Base-by-base conservation (phyloP, 1,140 invertebrate species). In the Cotesia vestalis region DNA sequence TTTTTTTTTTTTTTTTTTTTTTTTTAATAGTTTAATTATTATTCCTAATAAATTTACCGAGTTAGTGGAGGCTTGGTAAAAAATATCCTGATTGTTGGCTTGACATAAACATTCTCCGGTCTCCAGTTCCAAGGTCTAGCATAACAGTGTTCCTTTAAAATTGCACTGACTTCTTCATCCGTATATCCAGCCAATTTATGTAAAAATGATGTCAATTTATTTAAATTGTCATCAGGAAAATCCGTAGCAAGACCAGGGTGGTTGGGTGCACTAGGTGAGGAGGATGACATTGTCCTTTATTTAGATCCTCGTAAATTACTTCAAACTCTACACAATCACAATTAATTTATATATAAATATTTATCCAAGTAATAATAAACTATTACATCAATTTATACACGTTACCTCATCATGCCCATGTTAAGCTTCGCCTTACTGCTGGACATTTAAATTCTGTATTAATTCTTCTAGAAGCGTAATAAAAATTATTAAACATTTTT, bases 41-140 rank as follows among this genome's bases (percentile, higher is more conserved):
- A 51, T 51, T 9, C 46, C 46, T 4, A n/a, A 51, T 55, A 55
- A 17, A 55, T 5, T n/a, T 53, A 57, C 20, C 34, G 14, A 55
- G 12, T 64, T 20, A 34, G 14, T n/a, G 61, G 14, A 8, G 17
- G 57, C 4, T 77, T 85, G 51, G 79, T 66, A 63, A 85, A 87
- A 77, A 90, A 90, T 27, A 90, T 76, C 8, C 86, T 88, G 78
- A 89, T 90, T 0, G 89, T 82, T 4, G 92, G 91, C 73, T 90
- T 89, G 1, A 91, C 88, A 81, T 91, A 91, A 77, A 88, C 86
- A 69, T 90, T 89, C 80, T 92, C 92, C 51, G 91, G 90, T 75
- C 89, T 89, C 85, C 91, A 90, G 81, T 91, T 92, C 90, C 91
- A 92, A 40, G 92, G 90, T 77, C 91, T 88, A 1, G 91, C 87